Conservation (phyloP, 2,797 vertebrate species). For the Gymnothorax reevesii region DNA sequence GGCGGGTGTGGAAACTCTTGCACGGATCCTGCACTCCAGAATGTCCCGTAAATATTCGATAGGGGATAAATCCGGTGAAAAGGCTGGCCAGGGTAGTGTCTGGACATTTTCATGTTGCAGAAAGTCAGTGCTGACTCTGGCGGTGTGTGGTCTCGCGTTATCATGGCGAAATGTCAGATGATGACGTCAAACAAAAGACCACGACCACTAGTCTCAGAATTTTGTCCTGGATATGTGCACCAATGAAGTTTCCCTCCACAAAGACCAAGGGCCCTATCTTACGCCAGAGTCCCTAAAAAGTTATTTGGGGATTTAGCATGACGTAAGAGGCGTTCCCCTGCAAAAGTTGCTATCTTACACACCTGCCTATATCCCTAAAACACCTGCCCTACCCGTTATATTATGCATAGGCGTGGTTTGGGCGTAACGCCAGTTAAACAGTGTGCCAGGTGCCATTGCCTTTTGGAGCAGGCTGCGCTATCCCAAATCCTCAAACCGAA, state of each 20-base stretch:
- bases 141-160: not conserved
- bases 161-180: not conserved
- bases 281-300: no score
- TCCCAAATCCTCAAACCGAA: no score
- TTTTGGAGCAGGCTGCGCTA: no score
- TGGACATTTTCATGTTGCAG: not conserved
- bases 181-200: not conserved
- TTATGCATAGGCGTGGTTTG: no score
- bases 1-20: not conserved
- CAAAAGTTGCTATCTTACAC: no score
- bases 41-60: not conserved
- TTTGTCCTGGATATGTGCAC: not conserved
- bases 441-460: no score
- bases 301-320: no score
- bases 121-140: not conserved
- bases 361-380: no score
- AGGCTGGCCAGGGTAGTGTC: not conserved
- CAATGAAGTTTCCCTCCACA: not conserved
- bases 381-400: no score
- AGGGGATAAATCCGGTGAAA: not conserved
- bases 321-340: no score
- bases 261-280: no score
- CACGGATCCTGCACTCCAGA: not conserved
- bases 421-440: no score
- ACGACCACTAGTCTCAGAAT: not conserved